Percentiles rank a stretch among this genome's conserved stretches.
Evolutionary conservation across 2,888 invertebrate species (phyloP).

Genomic region (Theodoxus fluviatilis): DNA sequence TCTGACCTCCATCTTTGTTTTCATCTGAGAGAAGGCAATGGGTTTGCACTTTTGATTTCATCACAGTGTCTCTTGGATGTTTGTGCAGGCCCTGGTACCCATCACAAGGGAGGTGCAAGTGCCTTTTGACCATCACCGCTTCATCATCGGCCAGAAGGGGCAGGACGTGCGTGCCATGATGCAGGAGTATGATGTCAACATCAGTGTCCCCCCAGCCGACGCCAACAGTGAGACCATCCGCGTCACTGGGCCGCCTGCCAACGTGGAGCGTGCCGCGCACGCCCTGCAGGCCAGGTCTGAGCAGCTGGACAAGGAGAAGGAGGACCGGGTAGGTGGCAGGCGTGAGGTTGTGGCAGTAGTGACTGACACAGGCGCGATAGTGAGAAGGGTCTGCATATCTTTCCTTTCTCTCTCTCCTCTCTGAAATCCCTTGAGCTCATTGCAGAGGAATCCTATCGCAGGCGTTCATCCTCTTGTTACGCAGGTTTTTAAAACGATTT

Average conservation of each 20-base stretch:
- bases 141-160: conserved; percentile 89
- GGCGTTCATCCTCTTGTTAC: too few relatives aligned
- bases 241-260: conserved; percentile 83
- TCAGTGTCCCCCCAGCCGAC: conserved; percentile 75
- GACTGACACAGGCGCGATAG: too few relatives aligned
- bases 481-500: too few relatives aligned
- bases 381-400: too few relatives aligned
- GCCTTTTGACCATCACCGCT: conserved; percentile 90
- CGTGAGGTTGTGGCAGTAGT: too few relatives aligned
- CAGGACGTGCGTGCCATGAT: conserved; percentile 83
- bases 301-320: conserved; percentile 84
- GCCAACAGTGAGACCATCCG: conserved; percentile 82
- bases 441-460: too few relatives aligned
- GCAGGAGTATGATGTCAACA: conserved; percentile 90
- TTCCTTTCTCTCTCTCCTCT: too few relatives aligned
- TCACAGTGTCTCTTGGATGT: neutral
- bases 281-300: conserved; percentile 83
- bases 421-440: too few relatives aligned
- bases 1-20: neutral
- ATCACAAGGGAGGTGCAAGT: conserved; percentile 74
- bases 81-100: conserved; percentile 67
- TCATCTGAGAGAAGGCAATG: neutral
- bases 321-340: conserved; percentile 80
- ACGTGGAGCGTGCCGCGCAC: conserved; percentile 83
- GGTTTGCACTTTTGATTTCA: too few relatives aligned